Evolutionary conservation across 2,113 vertebrate species (phyloP), one percentile per base, ranked within the genome.

Genomic region (Saguinus imperator): DNA sequence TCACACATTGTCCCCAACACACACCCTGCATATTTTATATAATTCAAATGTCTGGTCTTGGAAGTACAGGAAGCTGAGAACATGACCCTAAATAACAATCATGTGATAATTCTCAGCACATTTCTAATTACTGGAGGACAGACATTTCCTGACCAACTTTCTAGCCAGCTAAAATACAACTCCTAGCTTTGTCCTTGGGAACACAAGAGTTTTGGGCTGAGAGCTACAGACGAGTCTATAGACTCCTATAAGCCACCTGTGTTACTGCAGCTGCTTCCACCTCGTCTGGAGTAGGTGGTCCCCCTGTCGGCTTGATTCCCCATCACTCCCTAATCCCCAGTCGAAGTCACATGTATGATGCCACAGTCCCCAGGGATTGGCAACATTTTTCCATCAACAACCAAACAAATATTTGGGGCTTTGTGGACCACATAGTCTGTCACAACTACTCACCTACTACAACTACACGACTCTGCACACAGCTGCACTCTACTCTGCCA

Each of bases 241-340:
- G 70, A 61, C 0, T 18, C 35, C 48, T 6, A 5, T 8, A 3
- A 8, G 17, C 75, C 35, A 9, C 43, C 61, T 21, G 64, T 13
- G 0, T 64, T 52, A 9, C 17, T 35, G 48, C 45, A 23, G 32
- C 8, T 25, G 5, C 7, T 23, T 40, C 48, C 48, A n/a, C 10
- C 76, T 5, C 8, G 29, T 20, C 50, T 82, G 9, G 18, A 45
- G 43, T 21, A 12, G 25, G n/a, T 3, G 3, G n/a, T 8, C 8
- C 27, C n/a, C 12, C 85, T n/a, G 7, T 10, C 2, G 0, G 32
- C 37, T 25, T 16, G 6, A 25, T 35, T 29, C 25, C 8, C 37
- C 52, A 16, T 50, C 11, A 8, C 32, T 81, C 16, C 29, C 21
- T 48, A 32, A 37, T 6, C 4, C 35, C 2, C 0, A 3, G 48